Evolutionary conservation across 2,797 vertebrate species (phyloP).

Genomic region (Pipistrellus pygmaeus): DNA sequence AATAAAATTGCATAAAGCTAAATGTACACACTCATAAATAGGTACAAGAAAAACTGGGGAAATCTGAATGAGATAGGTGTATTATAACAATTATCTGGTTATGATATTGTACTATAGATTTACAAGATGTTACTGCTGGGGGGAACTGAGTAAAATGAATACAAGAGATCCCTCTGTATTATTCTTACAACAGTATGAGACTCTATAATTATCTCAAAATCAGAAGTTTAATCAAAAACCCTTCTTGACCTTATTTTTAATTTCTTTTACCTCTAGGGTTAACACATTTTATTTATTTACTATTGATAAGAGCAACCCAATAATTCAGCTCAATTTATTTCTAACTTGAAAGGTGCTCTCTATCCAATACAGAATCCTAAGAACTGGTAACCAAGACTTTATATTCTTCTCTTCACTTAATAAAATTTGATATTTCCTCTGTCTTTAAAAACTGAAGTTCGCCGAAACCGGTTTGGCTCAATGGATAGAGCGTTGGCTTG

Average conservation of each 20-base stretch:
- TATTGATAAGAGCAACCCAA: not conserved
- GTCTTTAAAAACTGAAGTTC: slow-evolving; percentile 36
- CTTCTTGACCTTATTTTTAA: slow-evolving; percentile 3
- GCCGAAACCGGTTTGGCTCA: too few relatives aligned
- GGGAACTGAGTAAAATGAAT: not conserved
- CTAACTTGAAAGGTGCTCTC: slow-evolving; percentile 17
- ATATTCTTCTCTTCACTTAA: not conserved
- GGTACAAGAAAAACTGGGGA: not conserved
- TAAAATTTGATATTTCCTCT: not conserved
- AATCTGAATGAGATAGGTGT: not conserved
- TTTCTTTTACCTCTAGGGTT: slow-evolving; percentile 7
- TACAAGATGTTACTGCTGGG: not conserved
- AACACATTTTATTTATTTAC: slow-evolving; percentile 45
- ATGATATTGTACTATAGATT: not conserved
- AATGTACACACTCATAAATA: slow-evolving; percentile 1
- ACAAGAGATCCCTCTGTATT: not conserved
- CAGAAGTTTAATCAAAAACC: not conserved
- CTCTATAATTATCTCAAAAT: not conserved
- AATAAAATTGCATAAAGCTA: slow-evolving; percentile 10
- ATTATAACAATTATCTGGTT: not conserved
- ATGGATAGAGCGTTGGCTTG: too few relatives aligned
- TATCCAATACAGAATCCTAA: not conserved
- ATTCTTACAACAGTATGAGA: not conserved
- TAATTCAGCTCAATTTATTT: slow-evolving; percentile 53
- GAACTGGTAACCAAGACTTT: slow-evolving; percentile 2